These are phyloP conservation scores for Nycticryphes semicollaris DNA, from an alignment of 2,113 vertebrate genomes.

Conservation along the genomic window DNA sequence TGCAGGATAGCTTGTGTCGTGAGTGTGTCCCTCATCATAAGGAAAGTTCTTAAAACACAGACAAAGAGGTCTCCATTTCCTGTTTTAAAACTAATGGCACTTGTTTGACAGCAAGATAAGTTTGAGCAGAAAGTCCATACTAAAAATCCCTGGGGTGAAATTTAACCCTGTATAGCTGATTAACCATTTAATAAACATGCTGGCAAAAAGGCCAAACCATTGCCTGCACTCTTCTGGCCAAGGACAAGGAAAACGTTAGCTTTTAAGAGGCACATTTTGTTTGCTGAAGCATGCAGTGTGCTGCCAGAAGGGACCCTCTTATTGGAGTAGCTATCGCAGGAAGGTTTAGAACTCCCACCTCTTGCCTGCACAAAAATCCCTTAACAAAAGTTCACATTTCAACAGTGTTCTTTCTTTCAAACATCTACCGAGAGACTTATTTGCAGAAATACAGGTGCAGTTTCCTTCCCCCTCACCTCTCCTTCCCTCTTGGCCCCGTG, in stretches of 20 bases:
- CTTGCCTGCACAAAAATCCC: not conserved
- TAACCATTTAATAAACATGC: constrained; percentile 55
- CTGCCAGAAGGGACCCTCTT: not conserved
- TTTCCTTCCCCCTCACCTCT: not conserved
- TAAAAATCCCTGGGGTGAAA: constrained; percentile 52
- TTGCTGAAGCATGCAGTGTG: not conserved
- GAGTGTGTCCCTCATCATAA: not conserved
- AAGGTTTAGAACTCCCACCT: not conserved
- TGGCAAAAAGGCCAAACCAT: constrained; percentile 51
- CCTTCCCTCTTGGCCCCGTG: not conserved
- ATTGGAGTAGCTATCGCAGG: not conserved
- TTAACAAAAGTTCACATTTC: not conserved
- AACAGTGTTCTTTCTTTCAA: not conserved
- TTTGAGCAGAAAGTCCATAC: constrained; percentile 21
- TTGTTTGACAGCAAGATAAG: not conserved
- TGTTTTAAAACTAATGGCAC: not conserved
- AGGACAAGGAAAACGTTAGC: constrained; percentile 15
- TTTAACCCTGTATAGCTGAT: constrained; percentile 55
- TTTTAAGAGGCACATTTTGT: constrained; percentile 5
- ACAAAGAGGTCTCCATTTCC: not conserved
- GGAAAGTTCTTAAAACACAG: not conserved
- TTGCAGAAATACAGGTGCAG: not conserved
- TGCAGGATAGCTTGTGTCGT: not conserved
- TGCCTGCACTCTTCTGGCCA: constrained; percentile 35
- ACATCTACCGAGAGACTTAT: not conserved